Evolutionary conservation across 2,113 vertebrate species (phyloP), one percentile per base, ranked within the genome.

Genomic region (Sebastes fasciatus): DNA sequence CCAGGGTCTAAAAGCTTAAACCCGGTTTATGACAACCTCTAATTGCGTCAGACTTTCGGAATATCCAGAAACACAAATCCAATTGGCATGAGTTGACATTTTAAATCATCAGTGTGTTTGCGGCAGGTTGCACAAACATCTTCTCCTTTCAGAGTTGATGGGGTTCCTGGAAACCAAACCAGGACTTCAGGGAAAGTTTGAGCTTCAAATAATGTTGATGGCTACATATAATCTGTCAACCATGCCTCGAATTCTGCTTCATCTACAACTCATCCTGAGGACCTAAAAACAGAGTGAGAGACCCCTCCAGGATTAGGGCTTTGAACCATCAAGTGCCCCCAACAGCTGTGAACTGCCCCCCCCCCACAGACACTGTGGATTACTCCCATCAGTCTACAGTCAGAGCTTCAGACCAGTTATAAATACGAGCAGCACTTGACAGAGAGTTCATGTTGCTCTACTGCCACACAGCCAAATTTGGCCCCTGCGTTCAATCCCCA

Each of bases 401-500:
- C 79, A 83, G 77, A 40, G 26, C 74, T 83, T 76, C 69, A 76
- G 79, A 66, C 57, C 21, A 13, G 92, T 89, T 94, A 91, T 93
- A 93, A 94, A 92, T 93, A 93, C 52, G 54, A 88, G 67, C 82
- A 67, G 77, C 74, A 75, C 92, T 90, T 64, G 84, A 80, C 79
- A 42, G 85, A 58, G 80, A 75, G 87, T 89, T 93, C 87, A 85
- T 79, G 79, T 91, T 90, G 87, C 87, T 83, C 46, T 61, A 8
- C 85, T 89, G 86, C 80, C 80, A 73, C 76, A 61, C 81, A 66
- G 86, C 93, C 85, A 95, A 94, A 92, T 95, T 91, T 94, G 93
- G 89, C 84, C 86, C 82, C 80, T 17, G 79, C 12, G 79, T 90
- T 86, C 68, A 84, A 68, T 90, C 85, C 86, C 74, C 0, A 19